Evolutionary conservation across 1,140 invertebrate genomes (phyloP).

Genomic region (Heterodera carotae): DNA sequence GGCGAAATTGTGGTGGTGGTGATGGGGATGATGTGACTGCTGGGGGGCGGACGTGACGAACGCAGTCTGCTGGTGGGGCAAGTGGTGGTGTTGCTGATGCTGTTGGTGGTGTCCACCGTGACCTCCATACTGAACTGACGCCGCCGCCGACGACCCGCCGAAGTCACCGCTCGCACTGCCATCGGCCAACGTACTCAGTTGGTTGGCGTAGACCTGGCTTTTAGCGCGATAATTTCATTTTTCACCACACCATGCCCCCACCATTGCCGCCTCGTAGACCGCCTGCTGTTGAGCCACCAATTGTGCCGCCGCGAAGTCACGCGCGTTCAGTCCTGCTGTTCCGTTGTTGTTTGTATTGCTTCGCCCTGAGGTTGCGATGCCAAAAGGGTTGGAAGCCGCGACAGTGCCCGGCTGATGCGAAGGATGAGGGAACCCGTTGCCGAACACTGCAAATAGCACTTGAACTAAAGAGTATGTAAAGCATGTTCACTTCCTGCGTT

Average conservation of each 20-base stretch:
- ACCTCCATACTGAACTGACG: neutral
- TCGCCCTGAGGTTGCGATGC: conserved; percentile 48
- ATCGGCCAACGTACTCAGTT: conserved; percentile 23
- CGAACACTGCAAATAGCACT: conserved; percentile 46
- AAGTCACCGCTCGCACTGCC: neutral
- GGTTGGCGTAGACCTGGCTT: conserved; percentile 33
- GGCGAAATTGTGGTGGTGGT: conserved; percentile 12
- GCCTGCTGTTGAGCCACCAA: conserved; percentile 51
- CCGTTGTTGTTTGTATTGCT: conserved; percentile 50
- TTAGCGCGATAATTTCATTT: neutral
- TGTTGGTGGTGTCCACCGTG: conserved; percentile 13
- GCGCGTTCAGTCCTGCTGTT: conserved; percentile 44
- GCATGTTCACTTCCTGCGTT: conserved; percentile 33
- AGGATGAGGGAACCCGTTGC: conserved; percentile 47
- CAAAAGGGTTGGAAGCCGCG: conserved; percentile 30
- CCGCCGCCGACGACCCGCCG: neutral
- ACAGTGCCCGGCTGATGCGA: conserved; percentile 23
- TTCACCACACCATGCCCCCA: neutral
- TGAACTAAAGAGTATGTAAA: too few relatives aligned
- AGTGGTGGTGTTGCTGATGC: conserved; percentile 11
- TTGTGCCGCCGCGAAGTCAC: conserved; percentile 53
- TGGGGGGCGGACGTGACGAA: neutral
- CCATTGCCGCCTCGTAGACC: conserved; percentile 53
- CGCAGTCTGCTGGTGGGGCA: neutral
- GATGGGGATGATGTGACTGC: neutral